phyloP scores from a whole-genome alignment of 1,140 invertebrate genomes.

The Drosophila azteca region DNA sequence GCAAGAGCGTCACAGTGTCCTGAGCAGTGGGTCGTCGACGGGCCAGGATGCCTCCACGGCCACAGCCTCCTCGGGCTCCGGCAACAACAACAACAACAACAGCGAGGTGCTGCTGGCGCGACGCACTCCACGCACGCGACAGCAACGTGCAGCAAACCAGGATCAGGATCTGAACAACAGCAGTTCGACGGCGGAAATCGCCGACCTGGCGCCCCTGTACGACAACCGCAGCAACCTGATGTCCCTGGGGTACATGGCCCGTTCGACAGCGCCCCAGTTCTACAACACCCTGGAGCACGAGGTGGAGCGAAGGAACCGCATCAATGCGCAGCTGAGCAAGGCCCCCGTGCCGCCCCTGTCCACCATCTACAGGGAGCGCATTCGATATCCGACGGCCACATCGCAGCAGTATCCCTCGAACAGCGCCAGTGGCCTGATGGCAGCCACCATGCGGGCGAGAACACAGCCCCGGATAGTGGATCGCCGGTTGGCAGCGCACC shows the following conservation, averaged over 20 bases:
- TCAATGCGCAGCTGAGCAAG: constrained; percentile 78
- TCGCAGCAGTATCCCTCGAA: constrained; percentile 65
- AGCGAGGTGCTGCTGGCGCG: constrained; percentile 25
- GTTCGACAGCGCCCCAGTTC: constrained; percentile 69
- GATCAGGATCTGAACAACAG: constrained; percentile 76
- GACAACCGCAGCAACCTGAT: constrained; percentile 80
- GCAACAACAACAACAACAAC: constrained; percentile 45
- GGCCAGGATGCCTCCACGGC: constrained; percentile 72
- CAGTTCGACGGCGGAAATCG: constrained; percentile 69
- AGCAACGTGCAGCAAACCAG: constrained; percentile 31
- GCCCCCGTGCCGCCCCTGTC: constrained; percentile 51
- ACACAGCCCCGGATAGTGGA: constrained; percentile 86
- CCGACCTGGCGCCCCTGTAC: constrained; percentile 72
- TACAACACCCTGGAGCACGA: constrained; percentile 80
- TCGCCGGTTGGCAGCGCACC: constrained; percentile 83
- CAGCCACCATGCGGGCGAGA: constrained; percentile 72
- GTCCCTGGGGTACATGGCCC: constrained; percentile 73
- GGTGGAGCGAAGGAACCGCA: constrained; percentile 78
- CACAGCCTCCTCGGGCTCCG: constrained; percentile 51
- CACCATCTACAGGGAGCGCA: constrained; percentile 79
- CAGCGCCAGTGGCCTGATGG: constrained; percentile 57
- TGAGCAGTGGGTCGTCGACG: constrained; percentile 75
- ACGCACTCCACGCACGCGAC: constrained; percentile 46
- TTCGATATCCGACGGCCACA: constrained; percentile 54
- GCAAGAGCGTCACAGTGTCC: constrained; percentile 82